phyloP scores from a whole-genome alignment of 2,888 invertebrate species.

The Drosophila macrospina region DNA sequence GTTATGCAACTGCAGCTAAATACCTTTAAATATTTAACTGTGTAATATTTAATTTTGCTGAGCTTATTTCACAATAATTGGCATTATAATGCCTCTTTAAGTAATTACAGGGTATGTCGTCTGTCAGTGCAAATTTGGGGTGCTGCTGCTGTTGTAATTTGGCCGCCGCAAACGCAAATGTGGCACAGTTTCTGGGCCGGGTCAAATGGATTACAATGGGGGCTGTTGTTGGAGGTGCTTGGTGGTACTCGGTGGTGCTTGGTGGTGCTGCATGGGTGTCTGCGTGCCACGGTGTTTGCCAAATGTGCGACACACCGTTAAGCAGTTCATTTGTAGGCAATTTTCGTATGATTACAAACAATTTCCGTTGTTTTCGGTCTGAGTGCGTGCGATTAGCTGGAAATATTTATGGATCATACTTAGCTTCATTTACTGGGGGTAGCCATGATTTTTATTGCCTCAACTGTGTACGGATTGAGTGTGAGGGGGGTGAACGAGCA shows the following conservation, averaged over 20 bases:
- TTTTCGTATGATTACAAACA: conserved; percentile 76
- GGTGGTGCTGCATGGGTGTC: conserved; percentile 14
- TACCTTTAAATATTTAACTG: no score
- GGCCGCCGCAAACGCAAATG: conserved; percentile 49
- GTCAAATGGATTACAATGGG: conserved; percentile 67
- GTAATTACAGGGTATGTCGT: conserved; percentile 33
- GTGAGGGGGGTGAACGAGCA: background rate
- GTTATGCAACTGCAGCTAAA: no score
- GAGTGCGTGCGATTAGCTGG: conserved; percentile 67
- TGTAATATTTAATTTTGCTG: background rate
- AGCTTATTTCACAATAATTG: background rate
- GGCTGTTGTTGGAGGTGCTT: background rate
- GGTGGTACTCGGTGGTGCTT: background rate
- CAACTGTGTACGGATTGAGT: conserved; percentile 20
- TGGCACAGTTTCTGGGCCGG: conserved; percentile 63
- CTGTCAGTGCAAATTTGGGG: background rate
- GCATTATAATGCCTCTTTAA: background rate
- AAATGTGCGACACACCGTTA: conserved; percentile 79
- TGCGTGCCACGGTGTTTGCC: conserved; percentile 18
- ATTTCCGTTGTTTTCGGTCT: conserved; percentile 52
- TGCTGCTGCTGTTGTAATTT: conserved; percentile 9
- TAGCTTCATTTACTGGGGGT: conserved; percentile 23
- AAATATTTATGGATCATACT: conserved; percentile 69
- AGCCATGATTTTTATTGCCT: conserved; percentile 74
- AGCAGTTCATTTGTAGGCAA: conserved; percentile 81